Evolutionary conservation across 2,888 invertebrate genomes (phyloP).

Genomic region (Falcaria lacertinaria): DNA sequence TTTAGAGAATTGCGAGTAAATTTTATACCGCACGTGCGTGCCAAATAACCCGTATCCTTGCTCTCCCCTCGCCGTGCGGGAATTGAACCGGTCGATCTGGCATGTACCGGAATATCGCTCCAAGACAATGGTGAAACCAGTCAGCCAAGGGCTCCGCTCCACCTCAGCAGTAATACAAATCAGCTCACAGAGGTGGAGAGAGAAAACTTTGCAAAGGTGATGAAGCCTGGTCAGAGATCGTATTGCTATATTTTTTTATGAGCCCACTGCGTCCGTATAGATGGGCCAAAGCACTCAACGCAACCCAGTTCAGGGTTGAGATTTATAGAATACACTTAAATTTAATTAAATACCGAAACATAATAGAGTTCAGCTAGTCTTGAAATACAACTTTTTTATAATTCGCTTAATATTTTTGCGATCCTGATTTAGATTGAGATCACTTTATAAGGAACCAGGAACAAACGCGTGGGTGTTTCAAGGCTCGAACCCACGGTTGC

Average conservation of each 20-base stretch:
- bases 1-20: conserved; percentile 4
- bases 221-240: conserved; percentile 24
- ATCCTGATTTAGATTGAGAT: conserved; percentile 13
- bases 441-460: conserved; percentile 22
- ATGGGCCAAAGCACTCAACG: conserved; percentile 9
- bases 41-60: conserved; percentile 63
- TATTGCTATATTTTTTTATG: conserved; percentile 17
- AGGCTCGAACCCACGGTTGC: conserved; percentile 18
- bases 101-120: conserved; percentile 45
- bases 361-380: neutral
- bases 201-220: conserved; percentile 31
- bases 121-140: conserved; percentile 42
- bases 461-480: conserved; percentile 31
- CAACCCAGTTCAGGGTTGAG: conserved; percentile 4
- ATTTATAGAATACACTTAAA: too few species aligned
- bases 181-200: conserved; percentile 21
- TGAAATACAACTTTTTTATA: neutral
- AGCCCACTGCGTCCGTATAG: conserved; percentile 11
- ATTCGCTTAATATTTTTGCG: conserved; percentile 4
- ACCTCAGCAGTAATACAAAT: conserved; percentile 17
- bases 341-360: too few species aligned
- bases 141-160: conserved; percentile 26
- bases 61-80: conserved; percentile 63
- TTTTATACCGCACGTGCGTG: conserved; percentile 43
- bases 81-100: conserved; percentile 51